Evolutionary conservation across 2,113 vertebrate species (phyloP).

Genomic region (Cryptotis parvus): DNA sequence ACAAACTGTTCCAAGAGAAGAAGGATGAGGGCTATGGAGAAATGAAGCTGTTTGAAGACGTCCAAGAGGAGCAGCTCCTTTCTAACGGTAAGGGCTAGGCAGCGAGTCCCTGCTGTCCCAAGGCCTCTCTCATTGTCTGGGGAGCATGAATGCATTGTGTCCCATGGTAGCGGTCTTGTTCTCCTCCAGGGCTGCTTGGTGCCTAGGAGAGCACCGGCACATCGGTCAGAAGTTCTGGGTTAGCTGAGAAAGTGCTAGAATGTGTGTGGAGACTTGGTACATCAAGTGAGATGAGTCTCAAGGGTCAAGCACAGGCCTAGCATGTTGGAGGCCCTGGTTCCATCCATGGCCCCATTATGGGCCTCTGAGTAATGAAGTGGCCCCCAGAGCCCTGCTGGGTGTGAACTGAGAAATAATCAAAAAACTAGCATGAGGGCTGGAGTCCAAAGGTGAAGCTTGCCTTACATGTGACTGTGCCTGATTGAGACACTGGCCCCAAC

Average conservation of each 20-base stretch:
- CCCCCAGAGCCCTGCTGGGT: no score
- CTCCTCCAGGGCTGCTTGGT: background rate
- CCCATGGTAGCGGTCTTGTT: background rate
- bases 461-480: no score
- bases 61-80: conserved; percentile 39
- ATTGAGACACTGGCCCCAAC: no score
- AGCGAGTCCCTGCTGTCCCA: background rate
- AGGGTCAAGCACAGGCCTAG: no score
- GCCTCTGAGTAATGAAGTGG: no score
- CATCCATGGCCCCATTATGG: no score
- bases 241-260: background rate
- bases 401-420: no score
- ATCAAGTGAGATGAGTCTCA: no score
- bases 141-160: rapidly evolving
- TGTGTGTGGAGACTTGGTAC: background rate
- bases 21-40: conserved; percentile 89
- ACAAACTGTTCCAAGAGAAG: conserved; percentile 89
- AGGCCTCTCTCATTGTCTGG: background rate
- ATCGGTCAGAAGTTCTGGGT: background rate
- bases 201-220: rapidly evolving
- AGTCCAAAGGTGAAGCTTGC: no score
- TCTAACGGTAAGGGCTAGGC: conserved; percentile 37
- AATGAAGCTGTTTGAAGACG: conserved; percentile 88
- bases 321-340: no score
- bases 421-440: no score